Evolutionary conservation across 2,888 invertebrate genomes (phyloP).

Genomic region (Lymantria dispar): DNA sequence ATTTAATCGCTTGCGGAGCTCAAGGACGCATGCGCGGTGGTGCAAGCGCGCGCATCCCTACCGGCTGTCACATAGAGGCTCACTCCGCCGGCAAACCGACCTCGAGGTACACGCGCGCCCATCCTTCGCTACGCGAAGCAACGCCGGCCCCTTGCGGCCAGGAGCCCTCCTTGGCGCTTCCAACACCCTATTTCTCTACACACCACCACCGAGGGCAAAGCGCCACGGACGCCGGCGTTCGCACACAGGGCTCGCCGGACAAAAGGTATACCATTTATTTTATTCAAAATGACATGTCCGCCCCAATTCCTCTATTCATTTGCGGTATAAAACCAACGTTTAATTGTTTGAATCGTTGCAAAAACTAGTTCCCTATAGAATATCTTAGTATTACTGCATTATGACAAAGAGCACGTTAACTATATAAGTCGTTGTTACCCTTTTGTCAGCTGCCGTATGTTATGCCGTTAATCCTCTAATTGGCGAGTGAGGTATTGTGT

Average conservation of each 20-base stretch:
- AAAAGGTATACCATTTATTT: constrained; percentile 63
- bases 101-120: constrained; percentile 70
- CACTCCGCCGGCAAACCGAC: constrained; percentile 78
- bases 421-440: constrained; percentile 27
- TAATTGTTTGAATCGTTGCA: constrained; percentile 36
- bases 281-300: constrained; percentile 49
- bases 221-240: constrained; percentile 71
- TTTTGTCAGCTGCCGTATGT: constrained; percentile 39
- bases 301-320: constrained; percentile 51
- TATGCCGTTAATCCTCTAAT: constrained; percentile 51
- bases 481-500: constrained; percentile 47
- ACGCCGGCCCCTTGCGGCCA: constrained; percentile 79
- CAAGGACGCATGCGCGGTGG: constrained; percentile 63
- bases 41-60: constrained; percentile 61
- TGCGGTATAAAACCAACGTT: constrained; percentile 48
- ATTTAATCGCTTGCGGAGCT: constrained; percentile 32
- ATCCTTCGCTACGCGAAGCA: constrained; percentile 69
- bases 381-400: constrained; percentile 50
- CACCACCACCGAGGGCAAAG: constrained; percentile 54
- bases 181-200: constrained; percentile 49
- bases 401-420: constrained; percentile 42
- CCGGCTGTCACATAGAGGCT: constrained; percentile 53
- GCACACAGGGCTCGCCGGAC: constrained; percentile 67
- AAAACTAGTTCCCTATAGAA: constrained; percentile 26
- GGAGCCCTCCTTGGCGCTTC: constrained; percentile 74